Evolutionary conservation across 2,888 invertebrate species (phyloP), one percentile per base, ranked within the genome.

Genomic region (Apomyelois bistriatella): DNA sequence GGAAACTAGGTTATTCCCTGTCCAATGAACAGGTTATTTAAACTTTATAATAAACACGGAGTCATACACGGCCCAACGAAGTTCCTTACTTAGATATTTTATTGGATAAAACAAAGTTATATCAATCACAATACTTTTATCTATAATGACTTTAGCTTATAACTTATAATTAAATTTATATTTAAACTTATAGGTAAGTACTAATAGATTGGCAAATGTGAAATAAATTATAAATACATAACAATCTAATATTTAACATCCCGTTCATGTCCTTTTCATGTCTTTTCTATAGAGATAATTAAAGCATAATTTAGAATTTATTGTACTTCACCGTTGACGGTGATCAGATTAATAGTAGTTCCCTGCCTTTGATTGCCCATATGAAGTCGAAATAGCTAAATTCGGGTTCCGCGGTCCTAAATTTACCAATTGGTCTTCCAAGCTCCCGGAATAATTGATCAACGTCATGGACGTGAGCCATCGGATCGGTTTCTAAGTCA

Each of bases 381-480:
- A 94, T 80, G 69, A 94, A 95, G 70, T 95, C 95, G 55, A 95
- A 69, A 70, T 95, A 95, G 69, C 92, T 94, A 66, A 94, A 95
- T 5, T 79, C 77, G 1, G 81, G 66, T 66, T 91, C 79, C 0
- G 92, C 87, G 5, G 95, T 90, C 42, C 90, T 76, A 74, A 92
- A 92, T 58, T 91, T 86, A 10, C 91, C 91, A 3, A 92, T 85
- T 41, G 91, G 80, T 61, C 87, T 93, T 53, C 91, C 92, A 57
- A 91, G 87, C 70, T 86, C 84, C 9, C 68, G 73, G 40, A 87
- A 91, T 16, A 94, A 72, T 53, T 81, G 83, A 52, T 91, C 82
- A 1, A 94, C 92, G 66, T 94, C 94, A 0, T 57, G 68, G 0
- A 84, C 71, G 35, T 88, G 76, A 0, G 94, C 92, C 54, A 95